Evolutionary conservation across 30 jellyfish, hydroid and myxozoan genomes (phyloP).

Genomic region (Aurelia sp.): DNA sequence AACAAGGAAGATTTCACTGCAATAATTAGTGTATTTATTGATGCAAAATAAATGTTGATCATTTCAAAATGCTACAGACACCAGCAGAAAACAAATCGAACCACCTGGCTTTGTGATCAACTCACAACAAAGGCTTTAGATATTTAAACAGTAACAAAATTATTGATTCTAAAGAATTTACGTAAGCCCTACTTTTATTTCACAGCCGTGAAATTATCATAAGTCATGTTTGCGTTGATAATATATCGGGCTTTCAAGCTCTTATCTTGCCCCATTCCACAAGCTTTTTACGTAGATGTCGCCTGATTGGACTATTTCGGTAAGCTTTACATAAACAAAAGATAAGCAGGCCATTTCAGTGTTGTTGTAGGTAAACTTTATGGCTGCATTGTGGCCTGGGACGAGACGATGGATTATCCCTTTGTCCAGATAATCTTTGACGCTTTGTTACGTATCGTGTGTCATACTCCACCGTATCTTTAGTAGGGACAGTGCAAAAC

Average conservation of each 20-base stretch:
- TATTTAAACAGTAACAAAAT: constrained; percentile 51
- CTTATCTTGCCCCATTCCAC: constrained; percentile 6
- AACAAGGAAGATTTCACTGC: no score
- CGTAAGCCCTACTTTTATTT: background rate
- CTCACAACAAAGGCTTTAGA: constrained; percentile 35
- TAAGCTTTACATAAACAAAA: constrained; percentile 13
- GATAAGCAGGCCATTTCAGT: background rate
- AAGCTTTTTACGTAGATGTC: constrained; percentile 8
- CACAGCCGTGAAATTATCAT: constrained; percentile 5
- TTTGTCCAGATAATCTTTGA: no score
- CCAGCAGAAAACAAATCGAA: constrained; percentile 38
- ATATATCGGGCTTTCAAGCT: background rate
- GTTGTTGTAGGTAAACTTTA: no score
- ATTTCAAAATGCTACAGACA: constrained; percentile 15
- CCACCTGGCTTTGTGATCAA: constrained; percentile 60
- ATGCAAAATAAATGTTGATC: constrained; percentile 17
- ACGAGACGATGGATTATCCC: no score
- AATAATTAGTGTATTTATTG: no score
- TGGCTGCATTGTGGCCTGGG: no score
- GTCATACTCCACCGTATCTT: no score
- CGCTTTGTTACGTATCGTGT: no score
- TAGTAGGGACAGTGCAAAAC: no score
- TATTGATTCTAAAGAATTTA: constrained; percentile 28
- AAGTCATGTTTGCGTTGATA: constrained; percentile 7
- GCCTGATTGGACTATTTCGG: constrained; percentile 25